Evolutionary conservation across 2,113 vertebrate genomes (phyloP), one percentile per base, ranked within the genome.

Genomic region (Centropristis striata): DNA sequence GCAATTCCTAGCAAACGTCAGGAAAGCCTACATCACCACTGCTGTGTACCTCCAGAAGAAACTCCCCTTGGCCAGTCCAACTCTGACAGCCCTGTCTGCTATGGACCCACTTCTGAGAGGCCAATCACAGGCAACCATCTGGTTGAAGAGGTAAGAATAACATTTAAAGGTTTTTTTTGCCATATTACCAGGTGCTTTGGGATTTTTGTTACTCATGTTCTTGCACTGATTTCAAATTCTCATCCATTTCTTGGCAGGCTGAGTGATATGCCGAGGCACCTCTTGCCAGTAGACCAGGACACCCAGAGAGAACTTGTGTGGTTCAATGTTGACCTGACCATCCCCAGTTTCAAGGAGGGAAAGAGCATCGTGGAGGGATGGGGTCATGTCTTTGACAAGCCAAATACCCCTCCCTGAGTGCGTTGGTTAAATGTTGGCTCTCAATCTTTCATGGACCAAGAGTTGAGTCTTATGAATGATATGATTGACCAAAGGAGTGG

Each of bases 381-480:
- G 51, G 23, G 51, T 54, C 51, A 54, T 54, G 51, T 54, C 51
- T 54, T 54, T 54, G 51, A 54, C 51, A 54, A 54, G 49, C n/a
- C n/a, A 51, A 54, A 25, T 54, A 54, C 51, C 51, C 51, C 4
- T 2, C 51, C 23, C 51, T 27, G 2, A 54, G 51, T 27, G 23
- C 13, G 2, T 1, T 54, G 51, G 23, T 53, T 8, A 54, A 54
- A 54, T 54, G 23, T 8, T 27, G 13, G 23, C 23, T 54, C 51
- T 54, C 23, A 23, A 54, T 16, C 51, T 54, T 54, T 54, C 23
- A 54, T 8, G 51, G 51, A 54, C 51, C 23, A 15, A 27, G 51
- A 27, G 23, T 27, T 1, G 13, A 54, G 23, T 54, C 51, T 16
- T 27, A 54, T 54, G 23, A 54, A 54, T 15, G 23, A 27, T 14